These are phyloP conservation scores for Thinocorus orbignyianus DNA, from an alignment of 2,113 vertebrate genomes.

Conservation along the genomic window DNA sequence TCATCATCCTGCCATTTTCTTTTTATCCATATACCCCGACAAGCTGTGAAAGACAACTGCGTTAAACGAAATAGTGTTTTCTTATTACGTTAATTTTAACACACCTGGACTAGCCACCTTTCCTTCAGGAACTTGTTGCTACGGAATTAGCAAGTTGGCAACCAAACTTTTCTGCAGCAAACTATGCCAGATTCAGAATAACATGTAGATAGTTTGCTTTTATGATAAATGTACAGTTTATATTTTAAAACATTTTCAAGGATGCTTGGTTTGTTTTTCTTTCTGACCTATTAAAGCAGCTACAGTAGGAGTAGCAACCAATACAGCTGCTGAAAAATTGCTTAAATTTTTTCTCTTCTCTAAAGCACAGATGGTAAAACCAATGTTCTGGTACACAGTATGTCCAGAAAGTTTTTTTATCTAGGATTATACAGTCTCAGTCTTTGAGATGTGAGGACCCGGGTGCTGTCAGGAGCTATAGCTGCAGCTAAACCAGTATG, in stretches of 20 bases:
- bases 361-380: not conserved
- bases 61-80: not conserved
- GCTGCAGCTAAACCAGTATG: not conserved
- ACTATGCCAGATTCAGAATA: not conserved
- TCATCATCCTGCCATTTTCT: not conserved
- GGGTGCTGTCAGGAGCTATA: not conserved
- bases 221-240: not conserved
- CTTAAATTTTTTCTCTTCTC: not conserved
- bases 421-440: not conserved
- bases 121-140: not conserved
- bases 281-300: not conserved
- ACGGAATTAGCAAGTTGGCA: not conserved
- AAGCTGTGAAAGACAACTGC: not conserved
- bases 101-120: not conserved
- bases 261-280: not conserved
- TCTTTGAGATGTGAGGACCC: not conserved
- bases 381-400: not conserved
- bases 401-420: not conserved
- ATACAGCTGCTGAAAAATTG: not conserved
- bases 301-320: not conserved
- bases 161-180: not conserved
- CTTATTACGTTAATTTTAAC: not conserved
- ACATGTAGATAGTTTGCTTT: not conserved
- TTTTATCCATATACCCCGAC: not conserved
- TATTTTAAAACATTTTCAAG: not conserved